phyloP scores from a whole-genome alignment of 2,888 invertebrate species.

The Hypselothyrea guttata region DNA sequence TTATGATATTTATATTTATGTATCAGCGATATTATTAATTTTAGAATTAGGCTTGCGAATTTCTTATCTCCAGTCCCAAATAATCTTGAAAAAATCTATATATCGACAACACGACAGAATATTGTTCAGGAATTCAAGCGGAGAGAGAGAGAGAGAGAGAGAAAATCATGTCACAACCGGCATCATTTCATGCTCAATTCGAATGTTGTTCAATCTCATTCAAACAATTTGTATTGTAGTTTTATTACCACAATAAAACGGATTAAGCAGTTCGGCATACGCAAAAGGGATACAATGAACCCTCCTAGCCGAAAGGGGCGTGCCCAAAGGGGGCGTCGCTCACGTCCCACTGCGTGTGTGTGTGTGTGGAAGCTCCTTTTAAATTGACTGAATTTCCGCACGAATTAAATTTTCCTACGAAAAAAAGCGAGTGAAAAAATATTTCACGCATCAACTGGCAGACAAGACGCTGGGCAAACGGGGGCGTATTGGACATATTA shows the following conservation, averaged over 20 bases:
- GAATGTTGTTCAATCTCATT: slow-evolving; percentile 75
- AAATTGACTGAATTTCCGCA: slow-evolving; percentile 76
- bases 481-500: slow-evolving; percentile 60
- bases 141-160: too few relatives aligned
- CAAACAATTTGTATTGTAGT: slow-evolving; percentile 77
- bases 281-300: slow-evolving; percentile 70
- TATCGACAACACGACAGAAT: background rate
- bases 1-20: too few relatives aligned
- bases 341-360: slow-evolving; percentile 22
- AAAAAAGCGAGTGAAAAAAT: slow-evolving; percentile 39
- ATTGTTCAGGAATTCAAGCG: too few relatives aligned
- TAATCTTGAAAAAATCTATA: background rate
- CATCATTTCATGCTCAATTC: slow-evolving; percentile 70
- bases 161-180: slow-evolving; percentile 32
- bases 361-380: slow-evolving; percentile 40
- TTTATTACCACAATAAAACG: slow-evolving; percentile 76
- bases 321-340: slow-evolving; percentile 35
- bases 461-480: slow-evolving; percentile 41
- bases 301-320: slow-evolving; percentile 39
- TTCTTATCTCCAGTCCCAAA: too few relatives aligned
- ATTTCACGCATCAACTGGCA: slow-evolving; percentile 68
- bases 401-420: slow-evolving; percentile 68
- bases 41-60: too few relatives aligned
- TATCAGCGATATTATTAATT: too few relatives aligned
- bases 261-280: slow-evolving; percentile 58